phyloP scores from a whole-genome alignment of 2,113 vertebrate genomes.

The Anoplopoma fimbria region DNA sequence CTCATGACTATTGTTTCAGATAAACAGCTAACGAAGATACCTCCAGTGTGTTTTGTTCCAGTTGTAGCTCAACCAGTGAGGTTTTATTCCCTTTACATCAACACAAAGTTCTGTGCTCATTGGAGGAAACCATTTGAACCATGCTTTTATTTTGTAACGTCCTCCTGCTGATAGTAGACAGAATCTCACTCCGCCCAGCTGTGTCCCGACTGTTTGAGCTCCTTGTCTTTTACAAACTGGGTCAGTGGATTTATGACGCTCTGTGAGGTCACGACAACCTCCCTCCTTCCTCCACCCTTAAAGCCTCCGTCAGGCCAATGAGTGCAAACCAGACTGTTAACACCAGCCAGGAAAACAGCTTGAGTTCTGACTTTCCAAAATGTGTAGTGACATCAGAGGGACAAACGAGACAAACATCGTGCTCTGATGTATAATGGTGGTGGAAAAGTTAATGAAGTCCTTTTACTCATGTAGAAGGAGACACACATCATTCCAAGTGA shows the following conservation, averaged over 20 bases:
- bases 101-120: background rate
- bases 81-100: background rate
- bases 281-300: slow-evolving; percentile 10
- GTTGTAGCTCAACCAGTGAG: background rate
- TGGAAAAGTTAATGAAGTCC: background rate
- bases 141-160: background rate
- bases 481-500: background rate
- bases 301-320: slow-evolving; percentile 13
- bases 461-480: background rate
- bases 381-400: slow-evolving; percentile 38
- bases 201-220: slow-evolving; percentile 11
- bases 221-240: slow-evolving; percentile 10
- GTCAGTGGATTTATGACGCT: slow-evolving; percentile 49
- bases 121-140: background rate
- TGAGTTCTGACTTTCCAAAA: slow-evolving; percentile 22
- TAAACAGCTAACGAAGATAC: no score
- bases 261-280: slow-evolving; percentile 20
- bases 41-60: no score
- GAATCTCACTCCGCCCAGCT: background rate
- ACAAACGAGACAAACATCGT: slow-evolving; percentile 27
- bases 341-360: slow-evolving; percentile 17
- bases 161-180: background rate
- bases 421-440: background rate
- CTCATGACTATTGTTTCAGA: no score
- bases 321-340: slow-evolving; percentile 35